Evolutionary conservation across 1,140 invertebrate genomes (phyloP), one percentile per base, ranked within the genome.

Genomic region (Diachasma alloeum): DNA sequence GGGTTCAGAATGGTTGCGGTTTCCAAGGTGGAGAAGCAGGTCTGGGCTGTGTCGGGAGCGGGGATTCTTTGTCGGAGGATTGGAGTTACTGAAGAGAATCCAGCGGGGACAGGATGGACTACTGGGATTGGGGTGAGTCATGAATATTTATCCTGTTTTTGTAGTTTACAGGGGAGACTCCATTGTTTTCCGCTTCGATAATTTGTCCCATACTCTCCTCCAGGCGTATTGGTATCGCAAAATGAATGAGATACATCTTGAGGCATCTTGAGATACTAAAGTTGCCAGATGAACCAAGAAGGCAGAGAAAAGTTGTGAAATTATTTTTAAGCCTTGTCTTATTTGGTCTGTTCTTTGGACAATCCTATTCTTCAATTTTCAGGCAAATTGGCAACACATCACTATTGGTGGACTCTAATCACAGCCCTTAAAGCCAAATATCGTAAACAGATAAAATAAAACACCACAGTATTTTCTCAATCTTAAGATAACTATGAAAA

Each of bases 101-200:
- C 93, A 8, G 91, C 91, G 37, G 96, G 96, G 48, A 93, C 92
- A 44, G 93, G 93, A 26, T 97, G 96, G 96, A 92, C 93, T 79
- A 90, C 91, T 22, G 93, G 93, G 4, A 92, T 95, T 80, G 91
- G 93, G 68, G 94, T 94, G 87, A 91, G 91, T 82, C 39, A 17
- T 19, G 15, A 53, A 53, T 11, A 74, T 24, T 15, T 42, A 22
- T 11, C 66, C 56, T 74, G 13, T 10, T 42, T 39, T 73, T 48
- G 26, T 67, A 10, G 11, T 24, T 24, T 39, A 59, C 11, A 22
- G 13, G 17, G 24, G n/a, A 42, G 13, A 31, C 2, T 31, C 31
- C 31, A 3, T 2, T 31, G 6, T 31, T 31, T 31, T 3, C 24
- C 15, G 22, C 44, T 77, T 37, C 48, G 39, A 59, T 15, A 59